Base-by-base conservation (phyloP, 2,888 invertebrate species). In the Ischnus inquisitorius region DNA sequence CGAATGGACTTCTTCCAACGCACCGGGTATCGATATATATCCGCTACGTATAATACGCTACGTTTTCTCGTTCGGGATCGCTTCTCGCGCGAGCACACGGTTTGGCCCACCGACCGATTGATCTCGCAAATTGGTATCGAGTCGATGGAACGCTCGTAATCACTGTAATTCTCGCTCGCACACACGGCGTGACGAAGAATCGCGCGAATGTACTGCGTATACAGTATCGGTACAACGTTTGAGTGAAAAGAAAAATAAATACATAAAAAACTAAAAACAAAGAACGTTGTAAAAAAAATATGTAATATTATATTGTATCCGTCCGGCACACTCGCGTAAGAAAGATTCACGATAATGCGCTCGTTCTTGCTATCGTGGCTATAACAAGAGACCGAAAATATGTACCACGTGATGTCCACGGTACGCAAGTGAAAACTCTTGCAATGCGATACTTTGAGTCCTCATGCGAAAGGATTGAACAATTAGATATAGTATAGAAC, bases 101-200 rank as follows among this genome's bases (percentile, higher is more conserved):
- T 46, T 74, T 75, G 74, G 68, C 75, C 75, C 81, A 57, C 75
- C 69, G 75, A 72, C 72, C 77, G 80, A 81, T 78, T 79, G 74
- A 78, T 71, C 81, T 75, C 78, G 48, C 28, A 81, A 78, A 81
- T 84, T 84, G 84, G 43, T 78, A 75, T 78, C 69, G 64, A 48
- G 54, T 60, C 78, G 72, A 62, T 64, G 67, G 64, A 34, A 75
- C 68, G 68, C 64, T 57, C 67, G 81, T 82, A 84, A 82, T 82
- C 84, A 84, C 84, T 79, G 79, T 81, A 75, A 82, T 82, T 78
- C 81, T 54, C 75, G 71, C 71, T 75, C 68, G 74, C 74, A 69
- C 69, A 60, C 64, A 75, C 78, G 69, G 48, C 81, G 77, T 48
- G 80, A 69, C 72, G 77, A 72, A 67, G n/a, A 62, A 41, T 77